phyloP scores from a whole-genome alignment of 2,113 vertebrate genomes.

The Peucedramus taeniatus region DNA sequence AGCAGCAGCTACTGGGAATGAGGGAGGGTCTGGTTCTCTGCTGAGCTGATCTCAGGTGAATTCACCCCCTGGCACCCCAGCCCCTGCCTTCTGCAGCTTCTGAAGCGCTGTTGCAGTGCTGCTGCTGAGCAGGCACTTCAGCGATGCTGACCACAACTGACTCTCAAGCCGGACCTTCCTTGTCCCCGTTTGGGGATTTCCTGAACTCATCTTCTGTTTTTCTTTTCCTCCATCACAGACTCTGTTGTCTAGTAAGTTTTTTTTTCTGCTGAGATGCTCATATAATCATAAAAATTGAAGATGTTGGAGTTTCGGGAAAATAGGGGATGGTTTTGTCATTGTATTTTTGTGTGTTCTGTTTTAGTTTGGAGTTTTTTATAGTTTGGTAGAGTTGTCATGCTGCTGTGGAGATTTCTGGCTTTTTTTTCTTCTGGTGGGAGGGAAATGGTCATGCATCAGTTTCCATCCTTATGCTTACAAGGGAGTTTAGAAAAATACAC shows the following conservation, averaged over 20 bases:
- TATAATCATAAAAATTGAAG: background rate
- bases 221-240: background rate
- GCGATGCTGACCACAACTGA: fast-evolving
- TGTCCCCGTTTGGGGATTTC: background rate
- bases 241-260: background rate
- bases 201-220: background rate
- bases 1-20: background rate
- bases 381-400: background rate
- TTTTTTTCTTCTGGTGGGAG: background rate
- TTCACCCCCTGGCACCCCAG: background rate
- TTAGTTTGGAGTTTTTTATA: background rate
- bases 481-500: background rate
- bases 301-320: background rate
- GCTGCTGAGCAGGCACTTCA: background rate
- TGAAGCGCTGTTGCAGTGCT: background rate
- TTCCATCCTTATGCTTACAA: background rate
- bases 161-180: background rate
- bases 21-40: background rate
- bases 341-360: background rate
- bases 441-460: background rate
- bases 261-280: fast-evolving
- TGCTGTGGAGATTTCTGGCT: background rate
- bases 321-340: background rate
- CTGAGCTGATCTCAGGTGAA: background rate
- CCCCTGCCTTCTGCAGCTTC: background rate